Evolutionary conservation across 2,888 invertebrate species (phyloP), one percentile per base, ranked within the genome.

Genomic region (Saturnia pavonia): DNA sequence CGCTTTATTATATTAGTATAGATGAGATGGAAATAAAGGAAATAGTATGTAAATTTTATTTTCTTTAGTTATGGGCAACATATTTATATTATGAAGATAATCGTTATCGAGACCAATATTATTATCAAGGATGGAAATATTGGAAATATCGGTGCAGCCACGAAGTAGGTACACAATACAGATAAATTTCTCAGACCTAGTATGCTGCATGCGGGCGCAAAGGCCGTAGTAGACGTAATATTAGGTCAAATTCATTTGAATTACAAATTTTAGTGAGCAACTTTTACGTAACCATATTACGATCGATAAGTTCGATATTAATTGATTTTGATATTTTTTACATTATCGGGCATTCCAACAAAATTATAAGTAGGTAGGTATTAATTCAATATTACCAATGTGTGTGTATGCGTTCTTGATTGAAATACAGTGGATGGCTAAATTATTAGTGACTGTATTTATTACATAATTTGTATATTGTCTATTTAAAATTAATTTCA

Each of bases 211-310:
- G 63, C 40, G 63, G 63, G 63, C 19, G 11, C 40, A 40, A 34
- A 63, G 63, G 63, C 63, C 63, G 16, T 63, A 40, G 22, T 34
- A 63, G 16, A 63, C 40, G 63, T 16, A 34, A 63, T 40, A 63
- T 7, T 63, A 63, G 19, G 34, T 27, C 34, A 40, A 19, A 34
- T 40, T 63, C 27, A 63, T 63, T 63, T 63, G 19, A 22, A 63
- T 63, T 11, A 63, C 63, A 63, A 63, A 34, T 63, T 63, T 19
- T 40, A 40, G 6, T n/a, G n/a, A n/a, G 63, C 63, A 40, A 40
- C 34, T 1, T 16, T n/a, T n/a, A n/a, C n/a, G n/a, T 63, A 63
- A 63, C 16, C 40, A 63, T 22, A 63, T 60, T 27, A 27, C 27
- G n/a, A 25, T 60, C 60, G 60, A 27, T 60, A 57, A 25, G 57